Evolutionary conservation across 2,888 invertebrate species (phyloP).

Genomic region (Conistra vaccinii): DNA sequence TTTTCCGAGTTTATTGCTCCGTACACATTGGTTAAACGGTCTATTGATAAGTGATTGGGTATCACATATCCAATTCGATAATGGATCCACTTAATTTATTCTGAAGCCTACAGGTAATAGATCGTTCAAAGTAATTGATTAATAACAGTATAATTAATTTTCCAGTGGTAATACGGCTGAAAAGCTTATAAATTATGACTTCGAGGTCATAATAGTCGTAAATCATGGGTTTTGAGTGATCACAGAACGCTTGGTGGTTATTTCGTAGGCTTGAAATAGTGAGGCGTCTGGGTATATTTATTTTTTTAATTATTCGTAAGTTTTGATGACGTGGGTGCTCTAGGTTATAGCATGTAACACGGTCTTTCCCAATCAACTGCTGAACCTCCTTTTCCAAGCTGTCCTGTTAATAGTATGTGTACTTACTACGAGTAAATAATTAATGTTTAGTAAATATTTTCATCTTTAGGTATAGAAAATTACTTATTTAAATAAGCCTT

Average conservation of each 20-base stretch:
- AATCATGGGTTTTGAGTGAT: conserved; percentile 55
- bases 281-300: not conserved
- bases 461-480: too few species aligned
- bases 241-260: conserved; percentile 33
- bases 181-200: conserved; percentile 64
- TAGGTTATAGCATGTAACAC: not conserved
- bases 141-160: conserved; percentile 64
- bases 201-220: conserved; percentile 53
- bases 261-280: conserved; percentile 5
- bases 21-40: conserved; percentile 38
- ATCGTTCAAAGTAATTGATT: conserved; percentile 68
- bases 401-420: not conserved
- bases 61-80: conserved; percentile 66
- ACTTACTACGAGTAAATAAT: too few species aligned
- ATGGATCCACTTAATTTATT: conserved; percentile 68
- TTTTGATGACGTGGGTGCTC: not conserved
- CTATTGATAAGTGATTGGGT: conserved; percentile 62
- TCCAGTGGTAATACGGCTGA: conserved; percentile 47
- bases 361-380: not conserved
- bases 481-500: too few species aligned
- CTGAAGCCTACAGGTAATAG: conserved; percentile 51
- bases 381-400: not conserved
- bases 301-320: not conserved
- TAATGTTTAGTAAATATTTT: too few species aligned
- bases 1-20: conserved; percentile 21